Conservation (phyloP, 2,888 invertebrate species). For the Sminthurides aquaticus region DNA sequence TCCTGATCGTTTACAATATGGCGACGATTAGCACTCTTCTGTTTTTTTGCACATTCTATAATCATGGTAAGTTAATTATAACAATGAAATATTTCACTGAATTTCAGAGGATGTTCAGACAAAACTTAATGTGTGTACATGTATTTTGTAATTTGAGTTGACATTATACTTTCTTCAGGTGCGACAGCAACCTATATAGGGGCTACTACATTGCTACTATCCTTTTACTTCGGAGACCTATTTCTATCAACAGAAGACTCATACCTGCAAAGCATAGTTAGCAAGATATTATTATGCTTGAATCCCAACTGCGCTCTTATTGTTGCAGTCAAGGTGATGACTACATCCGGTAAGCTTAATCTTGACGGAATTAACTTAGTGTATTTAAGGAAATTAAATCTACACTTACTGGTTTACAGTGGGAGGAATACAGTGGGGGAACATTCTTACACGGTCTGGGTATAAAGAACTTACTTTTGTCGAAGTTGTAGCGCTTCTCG, state of each 20-base stretch:
- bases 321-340: constrained; percentile 4
- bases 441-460: neutral
- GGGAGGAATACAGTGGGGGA: constrained; percentile 7
- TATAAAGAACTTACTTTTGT: neutral
- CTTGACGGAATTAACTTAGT: neutral
- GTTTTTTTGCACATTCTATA: constrained; percentile 9
- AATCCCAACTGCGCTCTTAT: constrained; percentile 15
- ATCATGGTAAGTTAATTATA: too few species aligned
- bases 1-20: constrained; percentile 7
- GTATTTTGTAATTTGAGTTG: neutral
- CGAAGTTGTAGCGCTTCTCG: neutral
- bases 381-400: neutral
- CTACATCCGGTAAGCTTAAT: constrained; percentile 1
- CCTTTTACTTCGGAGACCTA: constrained; percentile 17
- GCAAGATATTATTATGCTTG: constrained; percentile 7
- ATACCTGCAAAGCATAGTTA: neutral
- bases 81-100: too few species aligned
- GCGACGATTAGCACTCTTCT: constrained; percentile 8
- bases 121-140: neutral
- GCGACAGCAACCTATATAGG: constrained; percentile 5
- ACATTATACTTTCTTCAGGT: neutral
- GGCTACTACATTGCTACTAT: constrained; percentile 11
- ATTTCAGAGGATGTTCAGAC: neutral
- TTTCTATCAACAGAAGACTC: neutral
- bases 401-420: neutral